Conservation (phyloP, 2,888 invertebrate genomes). For the Agrotis ipsilon region DNA sequence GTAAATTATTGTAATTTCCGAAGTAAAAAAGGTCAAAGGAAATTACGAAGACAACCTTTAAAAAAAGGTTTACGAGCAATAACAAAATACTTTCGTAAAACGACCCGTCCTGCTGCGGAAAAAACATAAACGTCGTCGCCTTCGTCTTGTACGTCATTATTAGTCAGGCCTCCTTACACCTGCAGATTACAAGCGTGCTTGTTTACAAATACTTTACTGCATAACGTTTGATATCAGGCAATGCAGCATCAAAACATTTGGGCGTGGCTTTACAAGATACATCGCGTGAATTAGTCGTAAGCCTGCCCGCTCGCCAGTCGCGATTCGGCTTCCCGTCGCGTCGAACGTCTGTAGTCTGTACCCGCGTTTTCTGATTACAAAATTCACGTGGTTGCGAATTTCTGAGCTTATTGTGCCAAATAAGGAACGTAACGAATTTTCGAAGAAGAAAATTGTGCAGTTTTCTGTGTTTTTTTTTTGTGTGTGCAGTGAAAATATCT, state of each 20-base stretch:
- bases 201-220: conserved; percentile 64
- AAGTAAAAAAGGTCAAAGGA: neutral
- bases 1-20: neutral
- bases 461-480: conserved; percentile 44
- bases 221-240: conserved; percentile 55
- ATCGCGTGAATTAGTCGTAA: conserved; percentile 60
- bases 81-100: neutral
- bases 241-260: conserved; percentile 79
- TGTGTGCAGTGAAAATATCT: conserved; percentile 68
- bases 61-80: neutral
- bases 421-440: conserved; percentile 43
- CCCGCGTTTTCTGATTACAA: conserved; percentile 29
- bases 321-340: conserved; percentile 50
- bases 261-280: conserved; percentile 77
- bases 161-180: conserved; percentile 9
- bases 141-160: neutral
- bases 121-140: conserved; percentile 16
- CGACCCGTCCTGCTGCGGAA: neutral
- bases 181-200: conserved; percentile 45
- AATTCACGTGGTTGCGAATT: conserved; percentile 50
- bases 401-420: conserved; percentile 43
- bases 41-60: neutral
- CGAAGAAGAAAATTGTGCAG: conserved; percentile 35
- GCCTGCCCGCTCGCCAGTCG: conserved; percentile 63
- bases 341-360: conserved; percentile 55